Base-by-base conservation (phyloP, 2,113 vertebrate species). In the Mormyrus iriodes region DNA sequence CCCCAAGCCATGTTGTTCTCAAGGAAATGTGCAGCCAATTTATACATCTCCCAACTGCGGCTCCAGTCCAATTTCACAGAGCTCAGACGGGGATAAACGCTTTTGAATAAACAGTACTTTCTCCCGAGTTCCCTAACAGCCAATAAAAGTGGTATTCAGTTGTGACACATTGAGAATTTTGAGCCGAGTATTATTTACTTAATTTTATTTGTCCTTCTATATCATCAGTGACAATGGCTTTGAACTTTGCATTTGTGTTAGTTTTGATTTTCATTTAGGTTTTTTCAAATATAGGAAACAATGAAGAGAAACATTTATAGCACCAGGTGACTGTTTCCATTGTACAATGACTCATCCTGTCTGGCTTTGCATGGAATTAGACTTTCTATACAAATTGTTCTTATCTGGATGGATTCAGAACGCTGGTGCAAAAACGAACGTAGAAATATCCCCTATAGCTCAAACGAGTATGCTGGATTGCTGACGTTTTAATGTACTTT, bases 291-390 rank as follows among this genome's bases (percentile, higher is more conserved):
- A 49, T 48, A 44, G 24, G n/a, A 51, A 27, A 15, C 46, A 49
- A 27, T 27, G 42, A 51, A 27, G 10, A 24, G 19, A 51, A 49
- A n/a, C 44, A 79, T 27, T 51, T 51, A 35, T 42, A 19, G 31
- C 73, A 79, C 31, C 73, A 79, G 35, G 35, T 79, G 35, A 79
- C 13, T 39, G 35, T 15, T 76, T 76, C 27, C 31, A 35, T 42
- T 79, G 73, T 42, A 79, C 31, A 39, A 42, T 42, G 17, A 79
- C 6, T 76, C 65, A 51, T 85, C 89, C 88, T 58, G 73, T 79
- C 89, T 91, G 87, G 91, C 91, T 90, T 88, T 89, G 90, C 90
- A 91, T 51, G 35, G 89, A 91, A 92, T 90, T 92, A 92, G 91
- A 90, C 91, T 92, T 91, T 91, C 90, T 35, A 89, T 90, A 91